phyloP scores from a whole-genome alignment of 2,888 invertebrate genomes.

The Platycheirus albimanus region DNA sequence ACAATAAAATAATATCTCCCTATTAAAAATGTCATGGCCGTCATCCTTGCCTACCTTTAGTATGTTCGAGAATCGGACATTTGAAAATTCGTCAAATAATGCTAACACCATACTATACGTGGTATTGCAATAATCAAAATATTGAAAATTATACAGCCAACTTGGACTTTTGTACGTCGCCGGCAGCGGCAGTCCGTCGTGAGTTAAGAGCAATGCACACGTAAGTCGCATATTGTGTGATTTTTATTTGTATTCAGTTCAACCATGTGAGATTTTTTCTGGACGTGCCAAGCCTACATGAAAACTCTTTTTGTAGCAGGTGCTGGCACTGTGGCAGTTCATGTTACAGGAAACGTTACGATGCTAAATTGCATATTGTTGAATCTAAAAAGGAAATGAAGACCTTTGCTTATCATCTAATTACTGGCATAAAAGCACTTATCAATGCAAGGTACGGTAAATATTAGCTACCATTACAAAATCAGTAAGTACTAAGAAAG shows the following conservation, averaged over 20 bases:
- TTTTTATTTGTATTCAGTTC: background rate
- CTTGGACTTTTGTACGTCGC: no score
- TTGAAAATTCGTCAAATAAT: background rate
- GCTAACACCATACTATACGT: background rate
- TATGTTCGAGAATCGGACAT: background rate
- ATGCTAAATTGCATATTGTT: conserved; percentile 24
- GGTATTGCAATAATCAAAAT: no score
- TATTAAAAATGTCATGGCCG: background rate
- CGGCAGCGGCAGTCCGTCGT: no score
- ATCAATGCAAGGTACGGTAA: background rate
- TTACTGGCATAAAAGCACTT: background rate
- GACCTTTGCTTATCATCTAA: background rate
- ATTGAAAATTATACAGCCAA: no score
- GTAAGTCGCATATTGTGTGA: background rate
- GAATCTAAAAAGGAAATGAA: conserved; percentile 13
- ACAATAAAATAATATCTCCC: background rate
- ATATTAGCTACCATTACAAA: no score
- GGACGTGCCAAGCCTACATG: conserved; percentile 57
- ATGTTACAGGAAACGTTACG: conserved; percentile 15
- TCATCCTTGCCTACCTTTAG: no score
- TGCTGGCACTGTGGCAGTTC: conserved; percentile 26
- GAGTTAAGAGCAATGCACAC: background rate
- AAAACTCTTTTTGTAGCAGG: conserved; percentile 31
- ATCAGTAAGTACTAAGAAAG: no score
- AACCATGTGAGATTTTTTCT: conserved; percentile 16